phyloP scores from a whole-genome alignment of 1,140 invertebrate species.

The Riptortus pedestris region DNA sequence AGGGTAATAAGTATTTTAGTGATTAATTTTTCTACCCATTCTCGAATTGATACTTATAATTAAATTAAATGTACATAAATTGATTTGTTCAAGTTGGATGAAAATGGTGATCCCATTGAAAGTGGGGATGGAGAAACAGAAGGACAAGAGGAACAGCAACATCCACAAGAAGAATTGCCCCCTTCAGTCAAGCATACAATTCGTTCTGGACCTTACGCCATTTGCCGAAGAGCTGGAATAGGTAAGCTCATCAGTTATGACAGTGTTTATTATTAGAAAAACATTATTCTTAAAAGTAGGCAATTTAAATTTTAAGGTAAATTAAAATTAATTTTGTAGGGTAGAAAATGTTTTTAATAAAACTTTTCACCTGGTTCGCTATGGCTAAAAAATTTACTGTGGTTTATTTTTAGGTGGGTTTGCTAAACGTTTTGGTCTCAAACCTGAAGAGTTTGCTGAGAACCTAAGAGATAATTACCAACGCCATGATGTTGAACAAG shows the following conservation, averaged over 20 bases:
- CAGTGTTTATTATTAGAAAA: no score
- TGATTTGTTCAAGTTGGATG: constrained; percentile 13
- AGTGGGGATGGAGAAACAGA: constrained; percentile 52
- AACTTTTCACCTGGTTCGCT: not conserved
- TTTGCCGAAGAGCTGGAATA: constrained; percentile 77
- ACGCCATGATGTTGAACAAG: constrained; percentile 92
- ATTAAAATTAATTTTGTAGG: no score
- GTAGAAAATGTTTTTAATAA: constrained; percentile 12
- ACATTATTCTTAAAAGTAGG: no score
- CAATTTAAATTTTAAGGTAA: no score
- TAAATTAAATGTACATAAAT: not conserved
- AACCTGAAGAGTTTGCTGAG: constrained; percentile 91
- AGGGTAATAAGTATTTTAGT: no score
- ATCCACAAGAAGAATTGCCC: constrained; percentile 43
- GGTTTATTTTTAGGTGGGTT: constrained; percentile 57
- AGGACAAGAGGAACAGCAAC: constrained; percentile 37
- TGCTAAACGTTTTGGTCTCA: constrained; percentile 88
- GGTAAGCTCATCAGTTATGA: no score
- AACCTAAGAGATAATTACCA: constrained; percentile 95
- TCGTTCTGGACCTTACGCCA: constrained; percentile 73
- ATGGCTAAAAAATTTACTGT: no score
- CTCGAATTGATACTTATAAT: no score
- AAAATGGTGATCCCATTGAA: constrained; percentile 28
- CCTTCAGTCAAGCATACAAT: constrained; percentile 71
- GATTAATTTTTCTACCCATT: no score